Percentiles rank a stretch among this genome's conserved stretches.
phyloP scores from a whole-genome alignment of 2,888 invertebrate genomes.

The Ypsolopha scabrella region DNA sequence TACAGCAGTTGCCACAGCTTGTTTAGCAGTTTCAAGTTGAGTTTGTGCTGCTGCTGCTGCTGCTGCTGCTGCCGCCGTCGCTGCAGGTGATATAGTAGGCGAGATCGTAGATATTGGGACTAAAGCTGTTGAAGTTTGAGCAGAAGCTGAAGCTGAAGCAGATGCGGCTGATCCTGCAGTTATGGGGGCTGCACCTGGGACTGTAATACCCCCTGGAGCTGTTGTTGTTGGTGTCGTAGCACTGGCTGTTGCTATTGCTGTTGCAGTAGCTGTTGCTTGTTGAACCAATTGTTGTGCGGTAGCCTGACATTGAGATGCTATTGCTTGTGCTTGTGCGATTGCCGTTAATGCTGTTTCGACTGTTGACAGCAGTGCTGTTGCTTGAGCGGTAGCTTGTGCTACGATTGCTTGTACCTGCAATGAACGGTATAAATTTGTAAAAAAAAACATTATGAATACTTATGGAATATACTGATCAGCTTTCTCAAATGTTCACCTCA shows the following conservation, averaged over 20 bases:
- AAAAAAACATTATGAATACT: too few species aligned
- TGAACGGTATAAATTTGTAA: too few species aligned
- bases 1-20: background rate
- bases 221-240: background rate
- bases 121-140: background rate
- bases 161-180: background rate
- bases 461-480: too few species aligned
- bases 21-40: background rate
- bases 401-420: background rate
- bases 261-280: background rate
- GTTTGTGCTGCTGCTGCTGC: background rate
- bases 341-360: background rate
- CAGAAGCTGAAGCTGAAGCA: background rate
- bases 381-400: background rate
- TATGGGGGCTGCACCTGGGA: background rate
- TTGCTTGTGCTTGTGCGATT: background rate
- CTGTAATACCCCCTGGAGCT: background rate
- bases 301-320: background rate
- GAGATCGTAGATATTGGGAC: background rate
- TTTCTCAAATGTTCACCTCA: too few species aligned
- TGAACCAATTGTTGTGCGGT: background rate
- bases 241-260: background rate
- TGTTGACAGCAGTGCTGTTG: background rate
- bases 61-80: background rate
- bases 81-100: background rate